Evolutionary conservation across 2,888 invertebrate species (phyloP), one percentile per base, ranked within the genome.

Genomic region (Neoitamus cyanurus): DNA sequence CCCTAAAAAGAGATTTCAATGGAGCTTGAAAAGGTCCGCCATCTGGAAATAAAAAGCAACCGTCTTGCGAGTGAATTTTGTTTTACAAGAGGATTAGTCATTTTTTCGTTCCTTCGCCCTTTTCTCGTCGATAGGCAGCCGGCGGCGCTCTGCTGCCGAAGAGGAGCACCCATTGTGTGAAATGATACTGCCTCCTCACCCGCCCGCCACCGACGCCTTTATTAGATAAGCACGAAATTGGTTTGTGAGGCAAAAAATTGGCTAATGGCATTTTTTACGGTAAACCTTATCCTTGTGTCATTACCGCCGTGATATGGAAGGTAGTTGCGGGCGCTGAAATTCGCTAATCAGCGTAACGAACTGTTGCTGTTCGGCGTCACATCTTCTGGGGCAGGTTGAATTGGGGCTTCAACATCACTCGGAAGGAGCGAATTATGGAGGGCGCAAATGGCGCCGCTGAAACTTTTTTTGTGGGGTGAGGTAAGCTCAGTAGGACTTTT

Each of bases 1-100:
- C 75, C 75, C 34, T 13, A 75, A 75, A 37, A 36, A 75, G 37
- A 36, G 25, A 25, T 42, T 75, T 34, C 75, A 36, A 37, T 75
- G 37, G 37, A 75, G 37, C 36, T 58, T 75, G 75, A 75, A 69
- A 82, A 82, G 82, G 82, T 69, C 69, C 48, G 69, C 82, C 82
- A 82, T 82, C 82, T 82, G 82, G 82, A 82, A 82, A 82, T 82
- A 82, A 82, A 82, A 69, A 68, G 82, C 31, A 82, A 82, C 82
- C 82, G 82, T 82, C 82, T 82, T 82, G 82, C 68, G 82, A 82
- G 82, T 69, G 82, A 82, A 82, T 82, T 82, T 82, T 82, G 82
- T 82, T 82, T 82, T 82, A 82, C 82, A 82, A 82, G 82, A 82
- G 82, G 82, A 82, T 82, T 82, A 82, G 82, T 82, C 69, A 82